phyloP scores from a whole-genome alignment of 37 sponge, comb jelly and placozoan genomes.

The Diacarnus erythraeanus region DNA sequence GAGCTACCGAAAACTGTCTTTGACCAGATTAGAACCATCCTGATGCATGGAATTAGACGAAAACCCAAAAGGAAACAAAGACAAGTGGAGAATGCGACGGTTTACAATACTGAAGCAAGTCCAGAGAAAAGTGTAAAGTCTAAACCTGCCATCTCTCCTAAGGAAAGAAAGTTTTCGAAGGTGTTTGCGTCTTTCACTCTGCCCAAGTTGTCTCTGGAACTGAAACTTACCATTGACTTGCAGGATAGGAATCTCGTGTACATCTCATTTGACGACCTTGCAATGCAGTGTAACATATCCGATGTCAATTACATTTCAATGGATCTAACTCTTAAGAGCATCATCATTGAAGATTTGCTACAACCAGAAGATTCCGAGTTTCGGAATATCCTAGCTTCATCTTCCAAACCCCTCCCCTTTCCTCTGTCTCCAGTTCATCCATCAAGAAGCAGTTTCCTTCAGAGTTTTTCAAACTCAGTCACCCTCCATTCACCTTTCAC shows the following conservation, averaged over 20 bases:
- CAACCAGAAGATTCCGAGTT: slow-evolving; percentile 71
- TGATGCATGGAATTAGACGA: slow-evolving; percentile 34
- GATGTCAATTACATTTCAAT: slow-evolving; percentile 44
- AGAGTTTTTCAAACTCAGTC: neutral
- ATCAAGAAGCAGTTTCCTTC: slow-evolving; percentile 15
- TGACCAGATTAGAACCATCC: slow-evolving; percentile 60
- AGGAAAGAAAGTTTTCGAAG: slow-evolving; percentile 3
- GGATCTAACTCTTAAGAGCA: slow-evolving; percentile 70
- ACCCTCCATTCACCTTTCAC: slow-evolving; percentile 12
- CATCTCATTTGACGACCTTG: slow-evolving; percentile 69
- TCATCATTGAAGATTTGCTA: slow-evolving; percentile 83
- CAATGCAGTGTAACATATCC: slow-evolving; percentile 17
- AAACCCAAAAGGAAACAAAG: neutral
- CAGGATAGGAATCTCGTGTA: slow-evolving; percentile 54
- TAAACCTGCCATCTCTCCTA: neutral
- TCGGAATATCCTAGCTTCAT: slow-evolving; percentile 75
- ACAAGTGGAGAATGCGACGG: neutral
- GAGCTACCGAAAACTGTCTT: slow-evolving; percentile 67
- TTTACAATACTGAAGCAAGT: neutral
- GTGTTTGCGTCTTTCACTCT: slow-evolving; percentile 64
- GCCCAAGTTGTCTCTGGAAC: slow-evolving; percentile 60
- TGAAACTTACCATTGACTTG: slow-evolving; percentile 41
- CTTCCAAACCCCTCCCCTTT: slow-evolving; percentile 60
- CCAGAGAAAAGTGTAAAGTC: slow-evolving; percentile 1
- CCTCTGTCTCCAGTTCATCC: slow-evolving; percentile 34